phyloP scores from a whole-genome alignment of 2,113 vertebrate genomes.

The Oenanthe oenanthe region DNA sequence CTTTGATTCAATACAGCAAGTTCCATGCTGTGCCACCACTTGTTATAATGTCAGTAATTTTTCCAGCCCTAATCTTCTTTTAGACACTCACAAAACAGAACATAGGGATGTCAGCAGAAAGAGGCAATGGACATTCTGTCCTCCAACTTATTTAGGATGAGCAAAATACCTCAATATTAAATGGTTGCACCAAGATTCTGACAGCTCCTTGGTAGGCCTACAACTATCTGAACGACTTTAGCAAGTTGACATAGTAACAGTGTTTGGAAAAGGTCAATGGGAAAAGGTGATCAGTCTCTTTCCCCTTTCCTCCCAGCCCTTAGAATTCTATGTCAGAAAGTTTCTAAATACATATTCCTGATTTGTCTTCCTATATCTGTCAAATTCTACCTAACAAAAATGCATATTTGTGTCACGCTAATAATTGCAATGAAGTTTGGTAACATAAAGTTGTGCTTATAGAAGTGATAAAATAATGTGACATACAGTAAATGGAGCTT shows the following conservation, averaged over 20 bases:
- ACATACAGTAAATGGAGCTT: background rate
- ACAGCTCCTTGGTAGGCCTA: background rate
- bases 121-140: background rate
- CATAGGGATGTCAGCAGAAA: background rate
- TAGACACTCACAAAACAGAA: background rate
- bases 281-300: background rate
- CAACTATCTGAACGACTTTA: background rate
- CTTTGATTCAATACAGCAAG: background rate
- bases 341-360: background rate
- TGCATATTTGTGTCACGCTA: background rate
- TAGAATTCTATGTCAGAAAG: background rate
- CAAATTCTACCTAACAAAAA: background rate
- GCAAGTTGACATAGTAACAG: background rate
- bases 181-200: background rate
- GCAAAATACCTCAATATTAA: background rate
- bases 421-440: background rate
- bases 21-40: background rate
- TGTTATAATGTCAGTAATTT: background rate
- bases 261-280: background rate
- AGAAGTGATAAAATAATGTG: background rate
- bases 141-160: background rate
- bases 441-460: background rate
- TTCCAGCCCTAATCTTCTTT: background rate
- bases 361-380: background rate
- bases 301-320: background rate